These are phyloP conservation scores for Drosophila setosimentum DNA, from an alignment of 2,888 invertebrate genomes.

Conservation along the genomic window DNA sequence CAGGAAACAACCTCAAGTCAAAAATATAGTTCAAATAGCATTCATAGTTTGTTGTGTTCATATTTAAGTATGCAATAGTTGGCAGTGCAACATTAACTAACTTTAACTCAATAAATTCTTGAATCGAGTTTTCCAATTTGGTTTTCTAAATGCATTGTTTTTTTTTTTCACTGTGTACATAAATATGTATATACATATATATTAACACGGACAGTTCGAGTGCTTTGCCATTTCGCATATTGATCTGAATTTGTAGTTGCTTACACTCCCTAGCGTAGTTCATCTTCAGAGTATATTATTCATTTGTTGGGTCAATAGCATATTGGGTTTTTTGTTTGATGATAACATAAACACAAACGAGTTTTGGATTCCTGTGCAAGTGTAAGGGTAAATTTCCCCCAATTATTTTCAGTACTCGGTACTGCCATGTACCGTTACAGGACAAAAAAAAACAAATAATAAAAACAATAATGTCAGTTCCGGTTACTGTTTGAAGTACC, in stretches of 20 bases:
- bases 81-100: not conserved
- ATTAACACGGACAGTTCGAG: conserved; percentile 26
- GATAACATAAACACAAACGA: not conserved
- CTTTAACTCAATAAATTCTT: not conserved
- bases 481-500: not conserved
- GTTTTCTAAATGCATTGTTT: not conserved
- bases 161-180: conserved; percentile 3
- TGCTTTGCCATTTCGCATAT: conserved; percentile 58
- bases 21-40: not conserved
- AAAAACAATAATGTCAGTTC: not conserved
- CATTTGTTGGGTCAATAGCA: not conserved
- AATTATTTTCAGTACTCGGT: not conserved
- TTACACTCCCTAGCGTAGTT: conserved; percentile 2
- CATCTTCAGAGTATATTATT: not conserved
- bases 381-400: not conserved
- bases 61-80: not conserved
- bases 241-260: conserved; percentile 26
- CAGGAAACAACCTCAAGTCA: not conserved
- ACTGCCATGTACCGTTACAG: not conserved
- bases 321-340: too few relatives aligned
- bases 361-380: not conserved
- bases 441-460: not conserved
- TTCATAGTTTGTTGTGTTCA: not conserved
- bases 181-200: not conserved
- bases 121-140: not conserved